Conservation (phyloP, 2,113 vertebrate genomes). For the Cercocebus atys region DNA sequence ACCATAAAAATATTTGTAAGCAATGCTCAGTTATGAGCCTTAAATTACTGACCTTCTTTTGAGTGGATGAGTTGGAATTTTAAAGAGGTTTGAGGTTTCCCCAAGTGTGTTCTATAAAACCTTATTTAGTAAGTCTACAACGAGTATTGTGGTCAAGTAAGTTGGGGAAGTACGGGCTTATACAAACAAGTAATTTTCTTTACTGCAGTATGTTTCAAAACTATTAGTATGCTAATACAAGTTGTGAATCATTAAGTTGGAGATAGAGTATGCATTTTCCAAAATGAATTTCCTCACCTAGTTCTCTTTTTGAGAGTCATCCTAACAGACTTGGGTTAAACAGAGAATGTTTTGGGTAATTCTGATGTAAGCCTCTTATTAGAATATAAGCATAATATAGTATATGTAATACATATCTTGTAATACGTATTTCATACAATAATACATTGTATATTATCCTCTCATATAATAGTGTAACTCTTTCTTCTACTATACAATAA, state of each 20-base stretch:
- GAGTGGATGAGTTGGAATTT: background rate
- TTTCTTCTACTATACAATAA: background rate
- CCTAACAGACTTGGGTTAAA: background rate
- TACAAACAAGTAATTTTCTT: background rate
- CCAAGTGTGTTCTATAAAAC: background rate
- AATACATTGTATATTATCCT: background rate
- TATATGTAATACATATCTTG: background rate
- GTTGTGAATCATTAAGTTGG: background rate
- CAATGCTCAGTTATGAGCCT: conserved; percentile 61
- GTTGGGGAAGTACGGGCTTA: background rate
- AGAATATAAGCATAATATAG: background rate
- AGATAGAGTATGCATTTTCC: background rate
- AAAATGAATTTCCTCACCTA: background rate
- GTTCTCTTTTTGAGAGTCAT: background rate
- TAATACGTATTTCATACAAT: background rate
- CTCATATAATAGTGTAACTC: background rate
- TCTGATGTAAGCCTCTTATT: background rate
- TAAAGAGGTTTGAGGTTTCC: background rate
- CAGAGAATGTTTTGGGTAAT: background rate
- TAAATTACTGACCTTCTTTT: conserved; percentile 51
- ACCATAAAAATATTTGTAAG: conserved; percentile 73
- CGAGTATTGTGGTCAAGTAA: background rate
- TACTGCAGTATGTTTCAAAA: background rate
- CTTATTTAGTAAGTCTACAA: background rate
- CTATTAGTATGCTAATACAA: background rate